A percentile compares a stretch with the other conserved stretches of the same genome.
Conservation (phyloP, 64 coral and sea anemone genomes). For the Pocillopora verrucosa region DNA sequence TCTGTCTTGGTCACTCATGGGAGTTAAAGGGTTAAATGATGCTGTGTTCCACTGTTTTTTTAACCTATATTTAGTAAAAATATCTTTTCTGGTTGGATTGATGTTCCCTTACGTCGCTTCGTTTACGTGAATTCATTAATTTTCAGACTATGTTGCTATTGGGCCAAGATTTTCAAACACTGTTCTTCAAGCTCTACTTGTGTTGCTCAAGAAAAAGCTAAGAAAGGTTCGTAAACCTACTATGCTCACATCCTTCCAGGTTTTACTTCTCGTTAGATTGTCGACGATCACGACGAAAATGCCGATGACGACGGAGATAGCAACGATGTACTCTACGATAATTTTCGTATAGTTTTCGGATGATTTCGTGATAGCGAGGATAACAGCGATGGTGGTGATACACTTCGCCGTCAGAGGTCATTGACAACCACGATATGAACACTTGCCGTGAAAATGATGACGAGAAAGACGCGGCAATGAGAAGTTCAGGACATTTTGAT, state of each 20-base stretch:
- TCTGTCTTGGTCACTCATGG: no score
- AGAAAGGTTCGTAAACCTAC: slow-evolving; percentile 68
- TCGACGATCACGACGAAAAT: background rate
- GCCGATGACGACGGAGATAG: background rate
- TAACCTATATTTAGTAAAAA: no score
- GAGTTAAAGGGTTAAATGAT: no score
- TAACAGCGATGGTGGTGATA: no score
- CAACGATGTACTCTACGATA: background rate
- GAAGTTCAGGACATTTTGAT: background rate
- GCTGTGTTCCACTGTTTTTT: background rate
- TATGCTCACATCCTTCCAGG: background rate
- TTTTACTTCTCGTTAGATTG: background rate
- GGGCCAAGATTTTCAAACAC: slow-evolving; percentile 96
- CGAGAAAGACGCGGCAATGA: background rate
- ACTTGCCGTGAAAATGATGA: background rate
- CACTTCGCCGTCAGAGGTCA: no score
- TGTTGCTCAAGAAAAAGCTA: slow-evolving; percentile 96
- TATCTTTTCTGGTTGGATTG: no score
- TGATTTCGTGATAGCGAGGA: no score
- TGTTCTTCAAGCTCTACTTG: slow-evolving; percentile 85
- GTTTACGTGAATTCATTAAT: background rate
- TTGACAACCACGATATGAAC: no score
- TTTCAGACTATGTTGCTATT: slow-evolving; percentile 91
- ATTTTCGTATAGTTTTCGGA: no score
- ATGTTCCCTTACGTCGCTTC: no score